A percentile compares a stretch with the other conserved stretches of the same genome.
These are phyloP conservation scores for Telmatherina bonti DNA, from an alignment of 2,797 vertebrate species.

Conservation along the genomic window DNA sequence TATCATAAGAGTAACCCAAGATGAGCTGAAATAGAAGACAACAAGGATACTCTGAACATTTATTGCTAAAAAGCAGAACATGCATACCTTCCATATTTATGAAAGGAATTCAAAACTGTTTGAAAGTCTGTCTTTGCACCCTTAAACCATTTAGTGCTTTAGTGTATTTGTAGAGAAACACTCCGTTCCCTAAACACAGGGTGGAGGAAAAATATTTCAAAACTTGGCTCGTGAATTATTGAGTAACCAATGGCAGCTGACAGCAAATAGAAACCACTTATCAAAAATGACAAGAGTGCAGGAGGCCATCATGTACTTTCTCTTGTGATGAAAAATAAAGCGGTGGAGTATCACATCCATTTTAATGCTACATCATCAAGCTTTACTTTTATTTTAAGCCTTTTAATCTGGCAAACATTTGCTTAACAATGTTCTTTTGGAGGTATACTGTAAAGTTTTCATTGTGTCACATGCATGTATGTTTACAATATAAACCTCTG, in stretches of 20 bases:
- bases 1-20: background rate
- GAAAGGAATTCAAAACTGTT: background rate
- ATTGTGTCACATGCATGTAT: constrained; percentile 12
- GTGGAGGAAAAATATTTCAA: constrained; percentile 44
- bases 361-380: constrained; percentile 38
- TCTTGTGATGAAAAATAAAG: constrained; percentile 28
- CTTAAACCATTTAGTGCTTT: constrained; percentile 9
- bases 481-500: constrained; percentile 4
- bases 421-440: background rate
- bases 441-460: background rate
- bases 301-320: constrained; percentile 16
- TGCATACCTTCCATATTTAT: constrained; percentile 18
- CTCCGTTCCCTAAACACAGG: constrained; percentile 25
- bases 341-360: constrained; percentile 29
- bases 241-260: constrained; percentile 45
- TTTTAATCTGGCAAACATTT: constrained; percentile 6
- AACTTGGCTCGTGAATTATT: constrained; percentile 62
- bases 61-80: constrained; percentile 10
- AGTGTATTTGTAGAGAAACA: constrained; percentile 25
- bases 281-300: constrained; percentile 15
- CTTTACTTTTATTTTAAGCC: constrained; percentile 7
- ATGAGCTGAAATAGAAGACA: background rate
- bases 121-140: constrained; percentile 16
- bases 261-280: constrained; percentile 48
- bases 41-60: background rate